Base-by-base conservation (phyloP, 2,113 vertebrate species). In the Aegotheles bennettii region DNA sequence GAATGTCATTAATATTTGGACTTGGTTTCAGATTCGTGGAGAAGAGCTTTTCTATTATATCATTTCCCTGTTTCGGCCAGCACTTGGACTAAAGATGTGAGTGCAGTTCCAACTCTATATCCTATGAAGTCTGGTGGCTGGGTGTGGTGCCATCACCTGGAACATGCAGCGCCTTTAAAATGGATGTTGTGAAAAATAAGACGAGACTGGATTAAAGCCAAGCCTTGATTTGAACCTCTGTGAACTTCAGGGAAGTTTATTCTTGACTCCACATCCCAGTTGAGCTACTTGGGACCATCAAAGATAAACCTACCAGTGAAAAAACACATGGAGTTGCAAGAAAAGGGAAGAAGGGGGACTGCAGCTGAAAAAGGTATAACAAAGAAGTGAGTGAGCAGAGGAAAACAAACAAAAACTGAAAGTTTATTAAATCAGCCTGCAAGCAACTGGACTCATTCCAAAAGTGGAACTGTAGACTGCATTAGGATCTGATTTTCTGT, bases 11-110 rank as follows among this genome's bases (percentile, higher is more conserved):
- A 83, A 84, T 74, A 86, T 56, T 80, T 90, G 57, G 53, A 43
- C 75, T 82, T 93, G 69, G 69, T 86, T 93, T 90, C 96, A 77
- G 53, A 73, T 67, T 94, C 83, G 53, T 61, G 29, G 83, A 69
- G 81, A 84, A 79, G 50, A 88, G 28, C 45, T 93, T 83, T 83
- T 61, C 59, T 47, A 57, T 88, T 56, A 61, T 29, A 67, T 88
- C 3, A 83, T 74, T 65, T 80, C 54, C 75, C 67, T 92, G 20
- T 36, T 89, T 83, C 38, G 68, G 42, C n/a, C 71, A 95, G 63
- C 54, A 20, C 59, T 76, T 65, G 54, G 36, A 65, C 63, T 83
- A 53, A 28, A 80, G 82, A 42, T 59, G 29, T 10, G 45, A 43
- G 33, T 48, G 45, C 5, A 54, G 70, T 36, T 94, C 48, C 40